These are phyloP conservation scores for Agriopis marginaria DNA, from an alignment of 2,888 invertebrate species.

Conservation along the genomic window DNA sequence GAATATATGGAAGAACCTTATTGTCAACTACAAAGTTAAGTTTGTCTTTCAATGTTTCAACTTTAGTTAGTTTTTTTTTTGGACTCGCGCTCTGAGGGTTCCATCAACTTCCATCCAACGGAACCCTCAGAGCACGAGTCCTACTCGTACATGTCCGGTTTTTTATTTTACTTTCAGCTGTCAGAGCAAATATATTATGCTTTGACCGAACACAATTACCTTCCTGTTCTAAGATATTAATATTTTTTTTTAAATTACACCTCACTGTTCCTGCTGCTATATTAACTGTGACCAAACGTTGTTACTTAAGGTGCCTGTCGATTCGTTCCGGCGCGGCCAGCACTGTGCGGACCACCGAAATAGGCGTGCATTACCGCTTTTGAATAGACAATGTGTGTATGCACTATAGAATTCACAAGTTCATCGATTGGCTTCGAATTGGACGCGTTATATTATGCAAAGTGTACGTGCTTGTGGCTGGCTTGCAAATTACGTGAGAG, in stretches of 20 bases:
- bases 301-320: constrained; percentile 18
- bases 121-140: no score
- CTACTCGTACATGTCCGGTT: no score
- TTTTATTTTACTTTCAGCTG: no score
- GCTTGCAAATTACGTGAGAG: neutral
- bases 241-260: no score
- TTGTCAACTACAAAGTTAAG: no score
- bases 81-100: no score
- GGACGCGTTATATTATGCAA: constrained; percentile 4
- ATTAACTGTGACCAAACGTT: constrained; percentile 6
- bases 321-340: constrained; percentile 38
- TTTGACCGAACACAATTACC: neutral
- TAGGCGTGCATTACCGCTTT: constrained; percentile 39
- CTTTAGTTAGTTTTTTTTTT: no score
- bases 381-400: constrained; percentile 41
- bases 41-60: no score
- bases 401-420: constrained; percentile 36
- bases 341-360: constrained; percentile 34
- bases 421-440: constrained; percentile 21
- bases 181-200: no score
- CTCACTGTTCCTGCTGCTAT: neutral
- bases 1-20: no score
- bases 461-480: neutral
- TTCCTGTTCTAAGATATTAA: no score
- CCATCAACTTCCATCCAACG: no score